Evolutionary conservation across 2,797 vertebrate genomes (phyloP).

Genomic region (Brachyalestes nurse): DNA sequence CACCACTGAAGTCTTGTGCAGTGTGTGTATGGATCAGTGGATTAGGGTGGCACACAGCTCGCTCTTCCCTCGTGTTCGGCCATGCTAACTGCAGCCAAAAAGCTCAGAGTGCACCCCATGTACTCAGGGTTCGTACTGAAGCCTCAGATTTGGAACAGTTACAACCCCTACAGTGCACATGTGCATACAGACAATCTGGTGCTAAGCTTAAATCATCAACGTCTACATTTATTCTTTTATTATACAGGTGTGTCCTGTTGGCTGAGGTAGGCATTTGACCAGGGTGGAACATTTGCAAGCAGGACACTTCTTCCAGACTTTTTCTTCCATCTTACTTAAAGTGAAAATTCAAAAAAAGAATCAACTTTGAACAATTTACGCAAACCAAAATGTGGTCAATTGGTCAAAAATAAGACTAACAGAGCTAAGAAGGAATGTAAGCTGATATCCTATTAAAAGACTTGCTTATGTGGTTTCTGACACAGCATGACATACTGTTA

Average conservation of each 20-base stretch:
- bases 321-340: neutral
- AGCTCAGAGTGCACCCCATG: neutral
- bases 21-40: constrained; percentile 37
- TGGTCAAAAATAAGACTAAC: too few species aligned
- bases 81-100: constrained; percentile 31
- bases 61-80: constrained; percentile 16
- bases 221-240: neutral
- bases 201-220: neutral
- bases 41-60: constrained; percentile 37
- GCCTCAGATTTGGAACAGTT: neutral
- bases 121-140: neutral
- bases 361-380: too few species aligned
- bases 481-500: too few species aligned
- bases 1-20: constrained; percentile 19
- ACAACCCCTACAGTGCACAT: neutral
- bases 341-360: neutral
- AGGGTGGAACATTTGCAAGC: neutral
- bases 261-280: neutral
- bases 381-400: too few species aligned
- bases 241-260: neutral
- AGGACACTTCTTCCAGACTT: neutral
- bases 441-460: too few species aligned
- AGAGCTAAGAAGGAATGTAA: too few species aligned
- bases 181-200: neutral
- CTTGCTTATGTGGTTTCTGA: too few species aligned